These are phyloP conservation scores for Cervus canadensis DNA, from an alignment of 2,113 vertebrate species.

Conservation along the genomic window DNA sequence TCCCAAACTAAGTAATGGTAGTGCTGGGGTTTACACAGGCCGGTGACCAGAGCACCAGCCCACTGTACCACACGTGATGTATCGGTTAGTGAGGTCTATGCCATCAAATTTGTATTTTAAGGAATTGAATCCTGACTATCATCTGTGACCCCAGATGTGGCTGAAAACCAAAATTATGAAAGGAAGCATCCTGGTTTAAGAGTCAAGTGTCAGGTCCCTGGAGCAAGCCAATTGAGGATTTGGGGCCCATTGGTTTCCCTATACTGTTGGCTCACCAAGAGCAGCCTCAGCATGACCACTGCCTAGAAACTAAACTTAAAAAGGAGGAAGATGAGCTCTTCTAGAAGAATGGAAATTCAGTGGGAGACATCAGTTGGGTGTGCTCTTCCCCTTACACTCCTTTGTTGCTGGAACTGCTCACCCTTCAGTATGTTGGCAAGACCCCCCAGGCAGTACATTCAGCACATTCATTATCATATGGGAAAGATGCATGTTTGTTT, in stretches of 20 bases:
- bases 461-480: conserved; percentile 45
- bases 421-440: background rate
- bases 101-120: background rate
- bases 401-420: conserved; percentile 6
- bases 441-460: background rate
- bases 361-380: background rate
- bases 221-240: background rate
- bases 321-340: background rate
- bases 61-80: background rate
- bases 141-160: background rate
- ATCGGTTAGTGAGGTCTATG: background rate
- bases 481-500: conserved; percentile 53
- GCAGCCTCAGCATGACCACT: background rate
- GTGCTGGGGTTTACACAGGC: background rate
- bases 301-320: background rate
- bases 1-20: background rate
- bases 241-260: background rate
- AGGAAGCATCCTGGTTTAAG: background rate
- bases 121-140: background rate
- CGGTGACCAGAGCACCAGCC: background rate
- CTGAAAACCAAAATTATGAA: background rate
- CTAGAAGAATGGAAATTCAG: background rate
- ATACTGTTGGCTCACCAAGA: background rate
- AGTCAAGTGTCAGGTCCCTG: background rate
- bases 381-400: background rate